Evolutionary conservation across 2,888 invertebrate species (phyloP).

Genomic region (Amblyteles armatorius): DNA sequence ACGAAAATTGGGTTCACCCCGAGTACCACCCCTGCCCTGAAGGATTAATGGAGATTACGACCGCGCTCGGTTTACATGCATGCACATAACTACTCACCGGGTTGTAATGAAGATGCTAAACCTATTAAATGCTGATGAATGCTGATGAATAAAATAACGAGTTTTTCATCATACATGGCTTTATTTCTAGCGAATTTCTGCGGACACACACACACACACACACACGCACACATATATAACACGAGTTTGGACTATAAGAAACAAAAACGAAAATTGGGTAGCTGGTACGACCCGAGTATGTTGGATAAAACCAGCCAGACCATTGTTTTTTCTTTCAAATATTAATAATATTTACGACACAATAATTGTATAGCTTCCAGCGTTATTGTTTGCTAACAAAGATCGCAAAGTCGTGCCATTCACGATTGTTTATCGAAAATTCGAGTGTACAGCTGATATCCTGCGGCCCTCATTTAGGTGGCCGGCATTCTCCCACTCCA

Average conservation of each 20-base stretch:
- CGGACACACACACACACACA: background rate
- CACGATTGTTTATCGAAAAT: background rate
- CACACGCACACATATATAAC: background rate
- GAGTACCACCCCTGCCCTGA: background rate
- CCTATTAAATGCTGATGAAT: constrained; percentile 36
- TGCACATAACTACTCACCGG: constrained; percentile 16
- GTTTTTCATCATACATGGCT: constrained; percentile 13
- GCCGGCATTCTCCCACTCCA: background rate
- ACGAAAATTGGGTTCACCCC: background rate
- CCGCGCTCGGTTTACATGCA: background rate
- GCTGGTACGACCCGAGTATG: too few species aligned
- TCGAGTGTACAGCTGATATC: background rate
- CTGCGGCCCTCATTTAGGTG: background rate
- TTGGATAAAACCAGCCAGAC: background rate
- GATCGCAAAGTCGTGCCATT: background rate
- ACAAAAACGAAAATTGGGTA: too few species aligned
- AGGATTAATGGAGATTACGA: background rate
- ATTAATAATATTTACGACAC: background rate
- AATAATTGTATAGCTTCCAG: background rate
- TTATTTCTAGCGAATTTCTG: background rate
- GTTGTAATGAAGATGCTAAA: constrained; percentile 26
- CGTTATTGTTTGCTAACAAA: background rate
- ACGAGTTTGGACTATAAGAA: background rate
- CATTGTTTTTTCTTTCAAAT: background rate
- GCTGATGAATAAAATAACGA: constrained; percentile 49